Evolutionary conservation across 2,888 invertebrate species (phyloP).

Genomic region (Stegana nigrithorax): DNA sequence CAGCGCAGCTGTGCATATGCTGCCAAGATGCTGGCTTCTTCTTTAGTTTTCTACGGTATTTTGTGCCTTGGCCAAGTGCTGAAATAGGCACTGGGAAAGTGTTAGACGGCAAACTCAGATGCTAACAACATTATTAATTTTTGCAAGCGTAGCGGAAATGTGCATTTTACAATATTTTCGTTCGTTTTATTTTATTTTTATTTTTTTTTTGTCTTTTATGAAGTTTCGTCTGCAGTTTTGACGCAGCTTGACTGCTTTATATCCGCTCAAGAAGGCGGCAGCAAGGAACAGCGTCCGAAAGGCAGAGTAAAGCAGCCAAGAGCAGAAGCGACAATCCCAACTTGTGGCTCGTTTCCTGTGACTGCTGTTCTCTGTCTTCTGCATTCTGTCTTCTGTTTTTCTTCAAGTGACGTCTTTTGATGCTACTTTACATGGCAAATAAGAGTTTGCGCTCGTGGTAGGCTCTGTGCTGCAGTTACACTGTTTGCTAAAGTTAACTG

Average conservation of each 20-base stretch:
- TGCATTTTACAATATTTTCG: slow-evolving; percentile 15
- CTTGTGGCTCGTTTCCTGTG: slow-evolving; percentile 11
- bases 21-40: slow-evolving; percentile 10
- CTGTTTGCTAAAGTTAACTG: no score
- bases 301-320: not conserved
- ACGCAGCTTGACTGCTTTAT: slow-evolving; percentile 1
- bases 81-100: slow-evolving; percentile 27
- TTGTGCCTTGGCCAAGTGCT: slow-evolving; percentile 37
- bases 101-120: not conserved
- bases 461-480: no score
- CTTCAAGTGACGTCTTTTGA: not conserved
- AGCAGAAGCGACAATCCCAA: not conserved
- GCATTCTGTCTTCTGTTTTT: not conserved
- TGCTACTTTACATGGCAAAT: no score
- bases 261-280: not conserved
- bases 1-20: not conserved
- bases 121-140: slow-evolving; percentile 25
- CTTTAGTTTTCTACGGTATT: slow-evolving; percentile 21
- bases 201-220: not conserved
- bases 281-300: not conserved
- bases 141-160: slow-evolving; percentile 32
- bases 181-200: no score
- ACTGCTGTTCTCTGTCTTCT: slow-evolving; percentile 1
- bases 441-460: no score
- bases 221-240: not conserved